These are phyloP conservation scores for Steromphala cineraria DNA, from an alignment of 2,888 invertebrate species.

Conservation along the genomic window DNA sequence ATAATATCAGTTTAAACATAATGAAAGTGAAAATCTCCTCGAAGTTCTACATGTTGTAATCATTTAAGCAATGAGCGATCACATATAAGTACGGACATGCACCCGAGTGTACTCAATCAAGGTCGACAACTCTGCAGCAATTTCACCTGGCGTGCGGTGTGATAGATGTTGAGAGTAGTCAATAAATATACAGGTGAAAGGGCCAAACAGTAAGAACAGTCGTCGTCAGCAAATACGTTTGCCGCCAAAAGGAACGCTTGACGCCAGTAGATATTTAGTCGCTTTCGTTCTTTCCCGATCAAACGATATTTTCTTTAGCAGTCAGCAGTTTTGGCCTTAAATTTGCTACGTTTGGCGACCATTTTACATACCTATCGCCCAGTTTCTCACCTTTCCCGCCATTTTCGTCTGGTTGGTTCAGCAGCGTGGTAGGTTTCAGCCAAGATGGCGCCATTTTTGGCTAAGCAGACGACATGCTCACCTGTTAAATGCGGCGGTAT, in stretches of 20 bases:
- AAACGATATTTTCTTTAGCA: not conserved
- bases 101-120: too few relatives aligned
- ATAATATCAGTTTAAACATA: too few relatives aligned
- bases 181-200: too few relatives aligned
- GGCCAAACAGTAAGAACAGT: too few relatives aligned
- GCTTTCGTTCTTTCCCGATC: not conserved
- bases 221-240: not conserved
- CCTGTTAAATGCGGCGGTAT: not conserved
- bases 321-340: not conserved
- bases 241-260: not conserved
- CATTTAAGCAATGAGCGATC: too few relatives aligned
- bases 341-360: not conserved
- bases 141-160: too few relatives aligned
- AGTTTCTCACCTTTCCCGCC: not conserved
- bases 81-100: too few relatives aligned
- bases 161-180: too few relatives aligned
- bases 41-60: too few relatives aligned
- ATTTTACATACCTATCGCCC: not conserved
- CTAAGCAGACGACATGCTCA: not conserved
- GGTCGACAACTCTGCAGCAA: too few relatives aligned
- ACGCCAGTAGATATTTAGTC: not conserved
- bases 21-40: too few relatives aligned
- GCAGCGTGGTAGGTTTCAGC: not conserved
- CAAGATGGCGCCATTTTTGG: not conserved
- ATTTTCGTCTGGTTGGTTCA: not conserved